phyloP scores from a whole-genome alignment of 1,140 invertebrate species.

The Ctenoplectra terminalis region DNA sequence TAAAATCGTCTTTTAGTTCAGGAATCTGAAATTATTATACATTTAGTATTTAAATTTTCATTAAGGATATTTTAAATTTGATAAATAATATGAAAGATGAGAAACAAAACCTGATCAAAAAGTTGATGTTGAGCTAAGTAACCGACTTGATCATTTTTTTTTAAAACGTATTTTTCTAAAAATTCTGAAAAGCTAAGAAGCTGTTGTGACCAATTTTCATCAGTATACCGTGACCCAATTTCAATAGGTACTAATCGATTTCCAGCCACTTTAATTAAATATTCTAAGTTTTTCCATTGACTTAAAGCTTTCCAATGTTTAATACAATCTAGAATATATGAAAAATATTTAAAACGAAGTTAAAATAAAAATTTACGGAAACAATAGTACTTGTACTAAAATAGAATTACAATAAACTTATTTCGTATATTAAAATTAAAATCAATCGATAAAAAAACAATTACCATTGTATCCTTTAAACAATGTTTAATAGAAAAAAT shows the following conservation, averaged over 20 bases:
- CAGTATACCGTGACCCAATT: constrained; percentile 96
- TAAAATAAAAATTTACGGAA: constrained; percentile 12
- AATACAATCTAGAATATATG: constrained; percentile 83
- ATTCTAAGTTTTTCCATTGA: constrained; percentile 90
- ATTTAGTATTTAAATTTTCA: constrained; percentile 4
- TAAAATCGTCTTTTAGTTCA: constrained; percentile 93
- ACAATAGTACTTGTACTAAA: neutral
- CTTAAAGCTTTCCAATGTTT: constrained; percentile 93
- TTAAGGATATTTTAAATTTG: neutral
- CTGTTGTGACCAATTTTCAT: constrained; percentile 96
- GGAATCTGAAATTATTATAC: constrained; percentile 86
- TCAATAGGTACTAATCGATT: constrained; percentile 96
- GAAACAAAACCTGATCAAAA: constrained; percentile 90
- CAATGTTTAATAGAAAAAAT: too few relatives aligned
- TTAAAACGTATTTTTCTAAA: constrained; percentile 85
- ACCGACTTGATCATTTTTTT: constrained; percentile 83
- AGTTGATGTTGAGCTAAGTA: constrained; percentile 99
- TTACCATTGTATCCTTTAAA: too few relatives aligned
- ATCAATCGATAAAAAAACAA: too few relatives aligned
- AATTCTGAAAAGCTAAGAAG: constrained; percentile 94
- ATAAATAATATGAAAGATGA: neutral
- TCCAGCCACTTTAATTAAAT: constrained; percentile 91
- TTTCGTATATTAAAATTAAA: too few relatives aligned
- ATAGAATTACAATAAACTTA: too few relatives aligned
- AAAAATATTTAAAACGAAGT: neutral